These are phyloP conservation scores for Conomelus anceps DNA, from an alignment of 2,888 invertebrate genomes.

Conservation along the genomic window DNA sequence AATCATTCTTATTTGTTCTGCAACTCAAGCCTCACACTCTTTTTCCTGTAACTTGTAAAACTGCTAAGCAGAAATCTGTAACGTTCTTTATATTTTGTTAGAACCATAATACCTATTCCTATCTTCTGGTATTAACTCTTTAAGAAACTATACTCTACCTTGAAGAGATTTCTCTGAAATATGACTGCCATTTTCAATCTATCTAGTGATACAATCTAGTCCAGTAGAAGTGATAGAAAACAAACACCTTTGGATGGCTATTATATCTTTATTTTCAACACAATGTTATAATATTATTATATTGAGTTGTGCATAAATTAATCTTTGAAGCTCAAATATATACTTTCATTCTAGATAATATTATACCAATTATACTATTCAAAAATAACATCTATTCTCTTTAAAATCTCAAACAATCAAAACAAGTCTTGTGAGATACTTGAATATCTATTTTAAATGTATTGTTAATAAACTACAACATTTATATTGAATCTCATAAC, in stretches of 20 bases:
- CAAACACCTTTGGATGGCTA: not conserved
- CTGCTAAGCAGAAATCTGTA: no score
- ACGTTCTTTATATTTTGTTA: no score
- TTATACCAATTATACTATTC: not conserved
- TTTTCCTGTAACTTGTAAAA: no score
- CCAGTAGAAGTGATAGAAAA: not conserved
- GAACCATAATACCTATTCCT: no score
- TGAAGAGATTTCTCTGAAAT: not conserved
- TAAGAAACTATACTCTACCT: no score
- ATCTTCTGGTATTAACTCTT: no score
- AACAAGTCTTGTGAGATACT: not conserved
- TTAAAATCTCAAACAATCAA: not conserved
- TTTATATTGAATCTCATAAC: not conserved
- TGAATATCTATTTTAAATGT: not conserved
- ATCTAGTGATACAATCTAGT: not conserved
- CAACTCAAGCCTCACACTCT: no score
- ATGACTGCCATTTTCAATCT: not conserved
- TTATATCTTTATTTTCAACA: not conserved
- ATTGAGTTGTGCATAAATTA: not conserved
- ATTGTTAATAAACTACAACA: not conserved
- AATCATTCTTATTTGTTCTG: no score
- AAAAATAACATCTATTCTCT: not conserved
- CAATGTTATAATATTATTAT: not conserved
- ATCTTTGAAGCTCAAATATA: not conserved
- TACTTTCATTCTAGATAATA: not conserved